Evolutionary conservation across 2,113 vertebrate species (phyloP).

Genomic region (Tamias sibiricus): DNA sequence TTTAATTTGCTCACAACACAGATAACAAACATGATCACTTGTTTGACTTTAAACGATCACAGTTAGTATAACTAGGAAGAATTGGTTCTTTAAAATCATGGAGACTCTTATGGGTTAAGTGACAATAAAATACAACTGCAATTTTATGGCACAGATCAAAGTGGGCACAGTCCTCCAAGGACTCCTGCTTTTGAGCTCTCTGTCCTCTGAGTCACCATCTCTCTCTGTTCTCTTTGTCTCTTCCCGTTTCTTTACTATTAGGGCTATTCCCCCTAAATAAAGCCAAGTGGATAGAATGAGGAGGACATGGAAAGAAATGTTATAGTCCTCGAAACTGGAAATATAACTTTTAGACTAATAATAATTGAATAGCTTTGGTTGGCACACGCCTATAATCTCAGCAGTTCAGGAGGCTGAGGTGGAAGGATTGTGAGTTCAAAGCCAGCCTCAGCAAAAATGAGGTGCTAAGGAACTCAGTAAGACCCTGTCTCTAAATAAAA

Average conservation of each 20-base stretch:
- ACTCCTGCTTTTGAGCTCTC: not conserved
- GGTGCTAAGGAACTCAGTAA: too few species aligned
- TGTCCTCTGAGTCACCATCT: accelerated
- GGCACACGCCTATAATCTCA: too few species aligned
- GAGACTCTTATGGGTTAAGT: not conserved
- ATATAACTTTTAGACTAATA: not conserved
- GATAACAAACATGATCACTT: not conserved
- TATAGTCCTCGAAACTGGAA: not conserved
- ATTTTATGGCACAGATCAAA: not conserved
- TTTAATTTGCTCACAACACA: not conserved
- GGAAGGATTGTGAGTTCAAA: too few species aligned
- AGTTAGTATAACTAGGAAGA: not conserved
- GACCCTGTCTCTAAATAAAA: too few species aligned
- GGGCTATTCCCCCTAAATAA: not conserved
- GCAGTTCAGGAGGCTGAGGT: too few species aligned
- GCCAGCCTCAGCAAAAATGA: too few species aligned
- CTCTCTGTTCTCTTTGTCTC: not conserved
- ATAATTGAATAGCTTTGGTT: not conserved
- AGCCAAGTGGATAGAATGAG: not conserved
- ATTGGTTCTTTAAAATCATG: not conserved
- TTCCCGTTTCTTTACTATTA: not conserved
- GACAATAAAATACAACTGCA: not conserved
- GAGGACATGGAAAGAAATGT: not conserved
- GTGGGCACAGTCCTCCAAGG: not conserved
- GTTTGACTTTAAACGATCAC: not conserved